Evolutionary conservation across 2,797 vertebrate species (phyloP), one percentile per base, ranked within the genome.

Genomic region (Hipposideros larvatus): DNA sequence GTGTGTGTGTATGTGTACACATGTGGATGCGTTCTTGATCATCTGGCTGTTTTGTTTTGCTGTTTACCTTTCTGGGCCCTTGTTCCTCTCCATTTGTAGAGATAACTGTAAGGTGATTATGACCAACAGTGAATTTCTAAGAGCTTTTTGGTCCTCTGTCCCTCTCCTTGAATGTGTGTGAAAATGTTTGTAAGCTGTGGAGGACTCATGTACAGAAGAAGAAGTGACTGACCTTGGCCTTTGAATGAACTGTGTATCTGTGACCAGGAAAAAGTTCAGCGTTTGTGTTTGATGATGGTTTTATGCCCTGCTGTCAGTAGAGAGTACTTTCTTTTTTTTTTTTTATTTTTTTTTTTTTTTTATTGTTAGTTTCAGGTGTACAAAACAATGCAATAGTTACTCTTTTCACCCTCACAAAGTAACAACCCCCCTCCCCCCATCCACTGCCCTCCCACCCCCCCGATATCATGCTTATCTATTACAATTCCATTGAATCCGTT

Each of bases 171-270:
- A 28, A 63, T 59, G 51, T 71, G 63, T 91, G 86, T 96, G 79
- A 65, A 95, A 84, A 79, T 48, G 16, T 91, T 89, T 94, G 87
- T 71, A 75, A 70, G 78, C 86, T 66, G 13, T 48, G 41, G 83
- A 61, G 43, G 22, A 19, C 46, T 95, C 80, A n/a, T 9, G 53
- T 68, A 93, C 53, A 77, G 86, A 95, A 77, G 70, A 90, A 90
- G 71, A 90, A 90, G 71, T 68, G 71, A 90, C 79, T 94, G 96
- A 94, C 97, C 96, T 96, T 97, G 94, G 80, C 85, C 79, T 24
- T 74, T 70, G 53, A 87, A 22, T 82, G 57, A 87, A 95, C 43
- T 8, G 5, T 22, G 78, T 73, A 28, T 89, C 91, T 94, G 53
- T 78, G 93, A 95, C 55, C 51, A 96, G 89, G 89, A 96, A 96